A percentile compares a stretch with the other conserved stretches of the same genome.
Evolutionary conservation across 1,140 invertebrate genomes (phyloP).

Genomic region (Drosophila bocki): DNA sequence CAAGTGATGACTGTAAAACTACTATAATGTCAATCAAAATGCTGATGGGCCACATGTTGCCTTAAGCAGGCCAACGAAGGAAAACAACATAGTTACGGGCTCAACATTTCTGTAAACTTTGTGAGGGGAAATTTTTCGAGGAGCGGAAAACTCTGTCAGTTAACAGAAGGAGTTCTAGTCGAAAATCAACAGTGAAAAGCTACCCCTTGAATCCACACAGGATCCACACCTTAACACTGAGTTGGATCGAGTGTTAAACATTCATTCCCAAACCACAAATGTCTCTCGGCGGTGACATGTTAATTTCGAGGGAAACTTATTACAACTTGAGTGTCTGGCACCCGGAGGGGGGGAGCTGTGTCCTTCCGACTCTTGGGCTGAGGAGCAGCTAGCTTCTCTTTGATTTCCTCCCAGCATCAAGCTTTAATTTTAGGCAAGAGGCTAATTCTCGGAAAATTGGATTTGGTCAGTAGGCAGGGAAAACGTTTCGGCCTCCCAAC

Average conservation of each 20-base stretch:
- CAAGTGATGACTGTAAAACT: conserved; percentile 39
- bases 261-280: conserved; percentile 60
- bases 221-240: conserved; percentile 8
- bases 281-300: conserved; percentile 78
- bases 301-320: conserved; percentile 77
- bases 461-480: conserved; percentile 18
- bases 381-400: conserved; percentile 35
- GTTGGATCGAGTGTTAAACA: conserved; percentile 4
- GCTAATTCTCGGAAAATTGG: conserved; percentile 74
- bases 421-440: conserved; percentile 70
- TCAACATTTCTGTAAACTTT: conserved; percentile 4
- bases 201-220: conserved; percentile 22
- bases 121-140: conserved; percentile 24
- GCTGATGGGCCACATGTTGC: conserved; percentile 60
- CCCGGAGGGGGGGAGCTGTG: conserved; percentile 1
- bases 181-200: not conserved
- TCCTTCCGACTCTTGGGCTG: not conserved
- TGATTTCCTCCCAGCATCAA: conserved; percentile 60
- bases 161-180: conserved; percentile 23
- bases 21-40: conserved; percentile 45
- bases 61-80: not conserved
- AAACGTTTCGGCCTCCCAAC: not conserved
- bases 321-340: conserved; percentile 51
- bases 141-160: not conserved
- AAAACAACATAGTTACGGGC: not conserved